Percentiles rank a stretch among this genome's conserved stretches.
Evolutionary conservation across 2,888 invertebrate species (phyloP).

Genomic region (Blastobasis adustella): DNA sequence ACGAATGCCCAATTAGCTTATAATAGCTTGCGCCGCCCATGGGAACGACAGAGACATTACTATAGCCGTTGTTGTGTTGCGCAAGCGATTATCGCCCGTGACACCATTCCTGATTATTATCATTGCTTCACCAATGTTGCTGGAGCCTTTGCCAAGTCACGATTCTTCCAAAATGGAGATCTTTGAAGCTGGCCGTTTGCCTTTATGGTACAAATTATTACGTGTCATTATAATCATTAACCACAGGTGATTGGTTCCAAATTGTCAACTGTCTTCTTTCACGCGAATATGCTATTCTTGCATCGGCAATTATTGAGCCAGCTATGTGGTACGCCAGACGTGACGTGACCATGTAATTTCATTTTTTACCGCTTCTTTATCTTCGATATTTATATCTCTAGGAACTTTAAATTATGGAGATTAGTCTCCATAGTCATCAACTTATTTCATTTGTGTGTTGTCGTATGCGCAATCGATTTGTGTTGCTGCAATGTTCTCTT

Average conservation of each 20-base stretch:
- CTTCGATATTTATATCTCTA: too few relatives aligned
- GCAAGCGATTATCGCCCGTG: slow-evolving; percentile 58
- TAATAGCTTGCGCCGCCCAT: slow-evolving; percentile 47
- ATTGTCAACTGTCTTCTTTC: slow-evolving; percentile 13
- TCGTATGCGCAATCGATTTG: not conserved
- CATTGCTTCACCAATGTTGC: slow-evolving; percentile 19
- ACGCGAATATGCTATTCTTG: slow-evolving; percentile 12
- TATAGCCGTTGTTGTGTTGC: slow-evolving; percentile 37
- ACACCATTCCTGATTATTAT: slow-evolving; percentile 48
- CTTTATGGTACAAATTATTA: slow-evolving; percentile 14
- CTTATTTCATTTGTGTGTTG: not conserved
- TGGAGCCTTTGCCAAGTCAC: slow-evolving; percentile 13
- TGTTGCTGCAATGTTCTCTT: not conserved
- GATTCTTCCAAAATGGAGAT: not conserved
- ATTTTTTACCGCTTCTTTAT: too few relatives aligned
- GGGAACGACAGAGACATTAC: slow-evolving; percentile 46
- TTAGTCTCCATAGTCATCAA: not conserved
- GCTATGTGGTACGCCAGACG: not conserved
- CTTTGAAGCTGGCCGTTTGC: slow-evolving; percentile 5
- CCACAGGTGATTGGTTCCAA: slow-evolving; percentile 12
- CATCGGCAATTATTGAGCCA: not conserved
- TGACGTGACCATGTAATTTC: too few relatives aligned
- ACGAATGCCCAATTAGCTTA: slow-evolving; percentile 44
- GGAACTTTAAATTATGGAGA: not conserved
- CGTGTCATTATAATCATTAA: slow-evolving; percentile 12